Evolutionary conservation across 2,888 invertebrate species (phyloP).

Genomic region (Criorhina ranunculi): DNA sequence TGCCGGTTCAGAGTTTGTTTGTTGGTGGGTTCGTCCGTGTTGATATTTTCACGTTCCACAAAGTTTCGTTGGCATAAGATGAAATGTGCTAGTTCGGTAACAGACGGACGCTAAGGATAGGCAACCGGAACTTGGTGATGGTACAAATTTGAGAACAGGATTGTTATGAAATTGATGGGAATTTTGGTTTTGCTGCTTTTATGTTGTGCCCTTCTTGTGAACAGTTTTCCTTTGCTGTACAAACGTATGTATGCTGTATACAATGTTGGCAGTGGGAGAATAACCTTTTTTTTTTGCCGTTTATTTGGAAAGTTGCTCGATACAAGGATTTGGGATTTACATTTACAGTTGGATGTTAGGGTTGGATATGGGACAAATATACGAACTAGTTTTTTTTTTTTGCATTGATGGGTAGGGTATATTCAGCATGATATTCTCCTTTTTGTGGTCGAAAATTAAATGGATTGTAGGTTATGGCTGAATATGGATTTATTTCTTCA

Average conservation of each 20-base stretch:
- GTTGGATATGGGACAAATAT: constrained; percentile 30
- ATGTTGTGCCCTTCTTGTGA: constrained; percentile 16
- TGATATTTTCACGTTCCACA: constrained; percentile 40
- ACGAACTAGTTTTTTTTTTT: constrained; percentile 13
- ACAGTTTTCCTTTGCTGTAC: constrained; percentile 26
- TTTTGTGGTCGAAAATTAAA: not conserved
- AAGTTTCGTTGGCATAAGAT: constrained; percentile 59
- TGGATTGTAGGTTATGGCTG: constrained; percentile 10
- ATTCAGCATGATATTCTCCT: constrained; percentile 13
- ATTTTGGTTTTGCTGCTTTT: constrained; percentile 29
- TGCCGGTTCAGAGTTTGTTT: constrained; percentile 22
- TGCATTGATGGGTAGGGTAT: no score
- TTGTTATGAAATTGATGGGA: constrained; percentile 63
- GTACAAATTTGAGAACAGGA: constrained; percentile 49
- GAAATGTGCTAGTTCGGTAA: constrained; percentile 48
- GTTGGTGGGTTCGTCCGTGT: constrained; percentile 13
- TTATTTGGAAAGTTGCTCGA: constrained; percentile 57
- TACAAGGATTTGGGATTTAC: constrained; percentile 7
- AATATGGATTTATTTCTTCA: no score
- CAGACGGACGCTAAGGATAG: not conserved
- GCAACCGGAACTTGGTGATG: constrained; percentile 15
- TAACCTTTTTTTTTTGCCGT: constrained; percentile 23
- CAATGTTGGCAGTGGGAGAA: constrained; percentile 41
- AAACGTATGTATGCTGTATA: constrained; percentile 39
- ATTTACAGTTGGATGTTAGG: constrained; percentile 1